Conservation (phyloP, 2,113 vertebrate genomes). For the Madoqua kirkii region DNA sequence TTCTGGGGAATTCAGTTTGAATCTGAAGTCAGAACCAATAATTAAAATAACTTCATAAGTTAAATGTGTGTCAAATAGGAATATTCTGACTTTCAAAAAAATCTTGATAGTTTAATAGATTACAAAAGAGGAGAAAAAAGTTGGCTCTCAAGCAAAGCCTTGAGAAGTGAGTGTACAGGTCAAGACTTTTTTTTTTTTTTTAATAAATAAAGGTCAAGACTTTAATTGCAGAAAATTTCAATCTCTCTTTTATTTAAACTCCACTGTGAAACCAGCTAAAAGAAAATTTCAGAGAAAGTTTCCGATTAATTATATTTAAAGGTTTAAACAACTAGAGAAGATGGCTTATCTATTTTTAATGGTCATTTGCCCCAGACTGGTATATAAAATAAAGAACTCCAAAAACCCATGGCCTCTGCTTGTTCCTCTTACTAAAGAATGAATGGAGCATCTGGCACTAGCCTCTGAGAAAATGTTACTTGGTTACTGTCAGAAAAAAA, state of each 20-base stretch:
- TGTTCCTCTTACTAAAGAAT: neutral
- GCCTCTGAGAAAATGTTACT: neutral
- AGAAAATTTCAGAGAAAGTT: neutral
- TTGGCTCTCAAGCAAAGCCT: neutral
- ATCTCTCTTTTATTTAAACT: neutral
- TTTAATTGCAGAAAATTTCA: neutral
- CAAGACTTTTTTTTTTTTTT: neutral
- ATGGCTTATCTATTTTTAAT: neutral
- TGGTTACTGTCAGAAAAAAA: too few relatives aligned
- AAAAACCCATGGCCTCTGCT: neutral
- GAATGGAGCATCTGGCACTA: neutral
- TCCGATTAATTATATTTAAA: neutral
- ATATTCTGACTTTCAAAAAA: neutral
- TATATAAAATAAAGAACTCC: neutral
- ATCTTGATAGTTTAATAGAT: neutral
- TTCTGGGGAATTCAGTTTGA: neutral
- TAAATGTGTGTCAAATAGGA: neutral
- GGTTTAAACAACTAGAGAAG: neutral
- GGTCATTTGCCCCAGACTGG: neutral
- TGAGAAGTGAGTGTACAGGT: neutral
- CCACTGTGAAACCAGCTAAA: neutral
- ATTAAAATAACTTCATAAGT: constrained; percentile 1
- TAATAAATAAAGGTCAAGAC: too few relatives aligned
- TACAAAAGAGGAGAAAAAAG: neutral
- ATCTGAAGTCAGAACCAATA: neutral